phyloP scores from a whole-genome alignment of 2,797 vertebrate species.

The Malurus splendens region DNA sequence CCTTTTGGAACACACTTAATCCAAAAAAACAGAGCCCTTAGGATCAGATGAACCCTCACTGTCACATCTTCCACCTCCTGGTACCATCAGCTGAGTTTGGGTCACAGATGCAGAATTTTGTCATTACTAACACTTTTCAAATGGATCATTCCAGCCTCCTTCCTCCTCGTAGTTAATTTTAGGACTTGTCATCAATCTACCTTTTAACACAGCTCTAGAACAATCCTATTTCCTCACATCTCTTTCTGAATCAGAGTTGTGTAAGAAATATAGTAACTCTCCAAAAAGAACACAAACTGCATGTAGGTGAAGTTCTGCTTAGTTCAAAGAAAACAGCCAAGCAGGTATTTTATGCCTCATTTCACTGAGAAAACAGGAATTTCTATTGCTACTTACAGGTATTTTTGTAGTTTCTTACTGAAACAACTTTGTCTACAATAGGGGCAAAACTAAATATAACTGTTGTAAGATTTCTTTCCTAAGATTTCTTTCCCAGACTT shows the following conservation, averaged over 20 bases:
- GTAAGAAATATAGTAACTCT: background rate
- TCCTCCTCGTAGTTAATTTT: background rate
- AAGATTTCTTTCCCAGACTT: background rate
- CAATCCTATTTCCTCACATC: background rate
- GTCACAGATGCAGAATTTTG: background rate
- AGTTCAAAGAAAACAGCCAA: slow-evolving; percentile 4
- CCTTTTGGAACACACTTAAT: background rate
- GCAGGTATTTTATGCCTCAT: background rate
- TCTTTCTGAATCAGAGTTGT: background rate
- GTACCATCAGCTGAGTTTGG: background rate
- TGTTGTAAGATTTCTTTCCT: background rate
- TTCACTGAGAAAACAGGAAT: background rate
- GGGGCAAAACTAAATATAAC: background rate
- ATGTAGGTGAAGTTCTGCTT: background rate
- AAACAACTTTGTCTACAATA: background rate
- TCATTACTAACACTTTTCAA: background rate
- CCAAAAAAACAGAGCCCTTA: background rate
- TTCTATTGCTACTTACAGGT: background rate
- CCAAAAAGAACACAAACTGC: background rate
- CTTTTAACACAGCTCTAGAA: slow-evolving; percentile 2
- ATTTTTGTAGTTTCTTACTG: background rate
- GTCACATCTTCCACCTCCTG: background rate
- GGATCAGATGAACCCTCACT: background rate
- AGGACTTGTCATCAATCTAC: background rate
- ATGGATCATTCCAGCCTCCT: background rate